These are phyloP conservation scores for Palloptera scutellata DNA, from an alignment of 2,888 invertebrate genomes.

Conservation along the genomic window DNA sequence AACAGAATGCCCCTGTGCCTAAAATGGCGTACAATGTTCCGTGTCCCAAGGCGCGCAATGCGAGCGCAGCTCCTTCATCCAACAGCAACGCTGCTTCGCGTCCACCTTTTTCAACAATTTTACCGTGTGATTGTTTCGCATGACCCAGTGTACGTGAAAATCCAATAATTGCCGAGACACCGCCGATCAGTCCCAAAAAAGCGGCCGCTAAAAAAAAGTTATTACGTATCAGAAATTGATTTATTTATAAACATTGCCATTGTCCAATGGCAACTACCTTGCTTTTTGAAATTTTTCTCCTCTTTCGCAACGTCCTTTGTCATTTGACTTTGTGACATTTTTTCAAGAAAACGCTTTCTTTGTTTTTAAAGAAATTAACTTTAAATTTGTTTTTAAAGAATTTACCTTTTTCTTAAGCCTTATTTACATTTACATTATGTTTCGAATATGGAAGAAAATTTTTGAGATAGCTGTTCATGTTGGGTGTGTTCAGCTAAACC, in stretches of 20 bases:
- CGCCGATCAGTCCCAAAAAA: conserved; percentile 64
- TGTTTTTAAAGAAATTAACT: too few relatives aligned
- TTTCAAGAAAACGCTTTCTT: not conserved
- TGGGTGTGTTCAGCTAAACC: too few relatives aligned
- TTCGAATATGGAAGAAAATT: too few relatives aligned
- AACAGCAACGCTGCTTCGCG: conserved; percentile 70
- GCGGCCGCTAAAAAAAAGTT: conserved; percentile 50
- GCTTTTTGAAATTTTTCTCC: conserved; percentile 36
- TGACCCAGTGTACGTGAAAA: conserved; percentile 81
- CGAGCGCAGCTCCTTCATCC: conserved; percentile 82
- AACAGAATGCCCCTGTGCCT: conserved; percentile 83
- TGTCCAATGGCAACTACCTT: conserved; percentile 30
- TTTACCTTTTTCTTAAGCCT: too few relatives aligned
- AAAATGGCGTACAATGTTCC: conserved; percentile 87
- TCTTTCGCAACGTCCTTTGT: not conserved
- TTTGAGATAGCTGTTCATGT: too few relatives aligned
- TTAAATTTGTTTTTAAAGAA: not conserved
- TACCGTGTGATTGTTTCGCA: conserved; percentile 81
- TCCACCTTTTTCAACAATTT: conserved; percentile 79
- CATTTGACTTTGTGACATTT: not conserved
- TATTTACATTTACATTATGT: not conserved
- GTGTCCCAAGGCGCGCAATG: conserved; percentile 85
- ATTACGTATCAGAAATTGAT: conserved; percentile 23
- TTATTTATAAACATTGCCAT: conserved; percentile 15
- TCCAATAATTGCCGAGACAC: conserved; percentile 81